Percentiles rank a stretch among this genome's conserved stretches.
These are phyloP conservation scores for Nomada goodeniana DNA, from an alignment of 2,888 invertebrate genomes.

Conservation along the genomic window DNA sequence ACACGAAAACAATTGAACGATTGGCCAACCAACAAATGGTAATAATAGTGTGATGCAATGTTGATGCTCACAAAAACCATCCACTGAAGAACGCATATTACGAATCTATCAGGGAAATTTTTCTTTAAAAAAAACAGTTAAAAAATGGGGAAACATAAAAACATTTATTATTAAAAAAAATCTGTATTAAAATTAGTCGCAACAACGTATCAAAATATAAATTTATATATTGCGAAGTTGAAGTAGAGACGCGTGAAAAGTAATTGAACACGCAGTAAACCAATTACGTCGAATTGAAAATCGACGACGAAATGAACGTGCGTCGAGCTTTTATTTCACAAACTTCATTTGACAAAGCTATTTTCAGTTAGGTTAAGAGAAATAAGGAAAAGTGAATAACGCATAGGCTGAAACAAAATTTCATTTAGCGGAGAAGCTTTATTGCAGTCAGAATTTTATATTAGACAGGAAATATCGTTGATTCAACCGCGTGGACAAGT, in stretches of 20 bases:
- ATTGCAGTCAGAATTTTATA: background rate
- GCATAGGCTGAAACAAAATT: background rate
- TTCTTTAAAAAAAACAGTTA: background rate
- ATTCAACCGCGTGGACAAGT: background rate
- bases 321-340: constrained; percentile 6
- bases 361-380: constrained; percentile 64
- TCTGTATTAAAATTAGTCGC: background rate
- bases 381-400: constrained; percentile 51
- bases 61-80: background rate
- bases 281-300: background rate
- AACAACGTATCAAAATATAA: constrained; percentile 3
- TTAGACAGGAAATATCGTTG: background rate
- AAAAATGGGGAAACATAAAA: background rate
- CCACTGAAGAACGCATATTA: no score
- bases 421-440: background rate
- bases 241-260: background rate
- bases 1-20: background rate
- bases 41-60: background rate
- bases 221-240: background rate
- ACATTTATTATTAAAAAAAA: background rate
- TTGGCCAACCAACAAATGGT: background rate
- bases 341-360: constrained; percentile 5
- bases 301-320: background rate
- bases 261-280: constrained; percentile 2
- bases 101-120: background rate